phyloP scores from a whole-genome alignment of 2,888 invertebrate species.

The Rotaria socialis region DNA sequence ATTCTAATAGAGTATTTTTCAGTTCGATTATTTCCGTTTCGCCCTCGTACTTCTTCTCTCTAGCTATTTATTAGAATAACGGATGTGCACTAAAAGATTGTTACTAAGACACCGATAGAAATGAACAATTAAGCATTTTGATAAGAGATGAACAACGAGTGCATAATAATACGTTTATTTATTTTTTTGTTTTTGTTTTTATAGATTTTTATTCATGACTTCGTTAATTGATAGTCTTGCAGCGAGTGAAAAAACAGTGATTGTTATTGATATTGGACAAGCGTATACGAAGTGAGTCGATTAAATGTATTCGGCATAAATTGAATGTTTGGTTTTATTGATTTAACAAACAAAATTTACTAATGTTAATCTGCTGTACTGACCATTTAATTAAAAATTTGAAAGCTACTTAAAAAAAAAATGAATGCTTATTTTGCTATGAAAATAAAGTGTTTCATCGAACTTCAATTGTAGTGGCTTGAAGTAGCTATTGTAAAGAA shows the following conservation, averaged over 20 bases:
- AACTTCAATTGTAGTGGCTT: too few species aligned
- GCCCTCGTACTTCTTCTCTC: neutral
- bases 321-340: neutral
- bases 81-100: neutral
- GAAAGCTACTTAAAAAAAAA: too few species aligned
- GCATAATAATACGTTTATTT: neutral
- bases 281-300: slow-evolving; percentile 43
- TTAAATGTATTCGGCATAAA: neutral
- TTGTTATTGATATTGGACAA: slow-evolving; percentile 43
- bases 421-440: too few species aligned
- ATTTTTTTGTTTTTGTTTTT: neutral
- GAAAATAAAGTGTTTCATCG: too few species aligned
- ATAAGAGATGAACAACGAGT: neutral
- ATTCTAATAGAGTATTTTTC: neutral
- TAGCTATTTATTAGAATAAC: too few species aligned
- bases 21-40: neutral
- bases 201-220: neutral
- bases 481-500: too few species aligned
- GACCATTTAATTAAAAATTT: too few species aligned
- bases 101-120: neutral
- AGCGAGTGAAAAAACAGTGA: neutral
- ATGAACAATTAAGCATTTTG: neutral
- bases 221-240: neutral
- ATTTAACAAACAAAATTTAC: neutral
- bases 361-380: too few species aligned